Conservation (phyloP, 2,113 vertebrate species). For the Acanthochromis polyacanthus region DNA sequence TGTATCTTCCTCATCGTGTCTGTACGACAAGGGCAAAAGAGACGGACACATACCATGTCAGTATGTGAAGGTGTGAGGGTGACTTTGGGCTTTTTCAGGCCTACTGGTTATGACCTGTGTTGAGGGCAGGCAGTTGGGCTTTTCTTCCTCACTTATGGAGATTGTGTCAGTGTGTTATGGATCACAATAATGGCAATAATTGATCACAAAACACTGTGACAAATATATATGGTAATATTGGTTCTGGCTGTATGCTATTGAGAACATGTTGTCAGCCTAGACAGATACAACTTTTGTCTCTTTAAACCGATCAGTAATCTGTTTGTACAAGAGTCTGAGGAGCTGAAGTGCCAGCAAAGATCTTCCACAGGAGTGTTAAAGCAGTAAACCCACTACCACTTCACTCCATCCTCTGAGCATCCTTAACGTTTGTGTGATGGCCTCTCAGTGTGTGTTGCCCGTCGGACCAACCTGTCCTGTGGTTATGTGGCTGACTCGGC, state of each 20-base stretch:
- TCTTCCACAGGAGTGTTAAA: background rate
- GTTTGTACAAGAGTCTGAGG: background rate
- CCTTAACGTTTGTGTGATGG: slow-evolving; percentile 23
- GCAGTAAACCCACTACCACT: background rate
- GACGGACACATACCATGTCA: background rate
- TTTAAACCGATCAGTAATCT: background rate
- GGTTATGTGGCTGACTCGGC: slow-evolving; percentile 85
- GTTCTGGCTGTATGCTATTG: background rate
- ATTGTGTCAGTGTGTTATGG: background rate
- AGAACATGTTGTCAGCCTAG: background rate
- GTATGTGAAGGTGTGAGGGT: slow-evolving; percentile 1
- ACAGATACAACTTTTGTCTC: background rate
- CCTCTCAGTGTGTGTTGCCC: slow-evolving; percentile 28
- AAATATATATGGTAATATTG: background rate
- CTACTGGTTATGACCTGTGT: slow-evolving; percentile 59
- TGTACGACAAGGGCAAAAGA: slow-evolving; percentile 30
- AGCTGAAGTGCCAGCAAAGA: background rate
- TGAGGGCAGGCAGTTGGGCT: slow-evolving; percentile 59
- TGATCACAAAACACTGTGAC: too few species aligned
- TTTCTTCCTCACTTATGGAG: slow-evolving; percentile 12
- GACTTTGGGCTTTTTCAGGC: slow-evolving; percentile 32
- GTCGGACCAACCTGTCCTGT: slow-evolving; percentile 83
- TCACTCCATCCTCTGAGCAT: background rate
- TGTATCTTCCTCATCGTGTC: slow-evolving; percentile 10
- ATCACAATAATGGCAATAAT: too few species aligned